A percentile compares a stretch with the other conserved stretches of the same genome.
phyloP scores from a whole-genome alignment of 2,797 vertebrate genomes.

The Gymnoscopelus microlampas region DNA sequence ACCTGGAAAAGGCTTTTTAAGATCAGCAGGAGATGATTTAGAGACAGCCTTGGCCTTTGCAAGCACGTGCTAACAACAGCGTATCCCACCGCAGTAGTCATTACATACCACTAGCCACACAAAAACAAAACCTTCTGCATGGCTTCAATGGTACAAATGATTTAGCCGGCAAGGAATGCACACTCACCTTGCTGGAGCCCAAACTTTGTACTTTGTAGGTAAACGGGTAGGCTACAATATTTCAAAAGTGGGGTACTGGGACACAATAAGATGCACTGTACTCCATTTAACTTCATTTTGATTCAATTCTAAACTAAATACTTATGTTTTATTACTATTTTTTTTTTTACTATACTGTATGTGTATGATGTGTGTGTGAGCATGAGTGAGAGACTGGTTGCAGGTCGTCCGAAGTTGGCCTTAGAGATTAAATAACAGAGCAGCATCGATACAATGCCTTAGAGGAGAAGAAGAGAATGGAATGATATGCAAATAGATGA shows the following conservation, averaged over 20 bases:
- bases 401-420: constrained; percentile 1
- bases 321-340: too few species aligned
- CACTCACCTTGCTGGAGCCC: background rate
- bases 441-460: background rate
- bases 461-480: background rate
- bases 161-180: background rate
- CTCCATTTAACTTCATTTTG: too few species aligned
- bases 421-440: constrained; percentile 10
- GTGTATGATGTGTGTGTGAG: too few species aligned
- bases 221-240: constrained; percentile 3
- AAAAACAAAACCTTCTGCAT: background rate
- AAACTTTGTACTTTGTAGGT: constrained; percentile 13
- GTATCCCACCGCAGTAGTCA: background rate
- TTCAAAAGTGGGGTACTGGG: background rate
- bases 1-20: background rate
- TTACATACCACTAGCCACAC: background rate
- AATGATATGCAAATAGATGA: background rate
- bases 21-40: background rate
- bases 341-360: too few species aligned
- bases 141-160: background rate
- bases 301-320: too few species aligned
- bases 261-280: background rate
- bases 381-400: background rate
- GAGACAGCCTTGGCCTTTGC: background rate
- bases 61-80: background rate